phyloP scores from a whole-genome alignment of 2,888 invertebrate genomes.

The Cheilosia scutellata region DNA sequence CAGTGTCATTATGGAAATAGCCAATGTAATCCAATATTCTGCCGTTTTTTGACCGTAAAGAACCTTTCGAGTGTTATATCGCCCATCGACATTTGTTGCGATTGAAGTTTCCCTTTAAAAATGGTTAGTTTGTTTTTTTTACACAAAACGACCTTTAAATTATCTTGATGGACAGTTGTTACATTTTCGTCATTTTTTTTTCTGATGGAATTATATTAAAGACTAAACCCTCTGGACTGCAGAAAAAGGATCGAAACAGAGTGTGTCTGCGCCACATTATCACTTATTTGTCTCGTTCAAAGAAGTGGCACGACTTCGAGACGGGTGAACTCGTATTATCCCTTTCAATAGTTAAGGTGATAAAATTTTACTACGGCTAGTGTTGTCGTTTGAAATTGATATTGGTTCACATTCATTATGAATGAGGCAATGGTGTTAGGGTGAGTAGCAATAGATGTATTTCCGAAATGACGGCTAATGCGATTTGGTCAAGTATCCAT shows the following conservation, averaged over 20 bases:
- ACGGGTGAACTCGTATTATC: neutral
- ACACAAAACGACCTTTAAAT: slow-evolving; percentile 43
- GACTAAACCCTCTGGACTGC: slow-evolving; percentile 17
- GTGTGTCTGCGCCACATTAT: slow-evolving; percentile 37
- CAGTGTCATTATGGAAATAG: slow-evolving; percentile 67
- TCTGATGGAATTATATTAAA: slow-evolving; percentile 50
- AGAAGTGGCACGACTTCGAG: slow-evolving; percentile 19
- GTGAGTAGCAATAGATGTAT: slow-evolving; percentile 25
- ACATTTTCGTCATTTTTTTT: slow-evolving; percentile 61
- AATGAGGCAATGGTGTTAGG: slow-evolving; percentile 23
- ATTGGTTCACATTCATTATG: slow-evolving; percentile 66
- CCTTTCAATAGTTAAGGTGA: slow-evolving; percentile 64
- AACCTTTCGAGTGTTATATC: slow-evolving; percentile 28
- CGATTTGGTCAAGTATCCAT: slow-evolving; percentile 71
- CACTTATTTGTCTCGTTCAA: slow-evolving; percentile 64
- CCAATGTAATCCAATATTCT: slow-evolving; percentile 62
- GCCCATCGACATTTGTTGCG: neutral
- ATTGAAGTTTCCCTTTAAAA: slow-evolving; percentile 25
- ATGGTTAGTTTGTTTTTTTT: slow-evolving; percentile 23
- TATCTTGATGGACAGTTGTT: slow-evolving; percentile 69
- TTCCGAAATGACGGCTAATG: slow-evolving; percentile 58
- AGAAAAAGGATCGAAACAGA: slow-evolving; percentile 2
- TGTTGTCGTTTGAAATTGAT: slow-evolving; percentile 68
- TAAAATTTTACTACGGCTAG: slow-evolving; percentile 71
- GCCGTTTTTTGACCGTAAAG: slow-evolving; percentile 53